phyloP scores from a whole-genome alignment of 2,113 vertebrate species.

The Sinosuthora webbiana region DNA sequence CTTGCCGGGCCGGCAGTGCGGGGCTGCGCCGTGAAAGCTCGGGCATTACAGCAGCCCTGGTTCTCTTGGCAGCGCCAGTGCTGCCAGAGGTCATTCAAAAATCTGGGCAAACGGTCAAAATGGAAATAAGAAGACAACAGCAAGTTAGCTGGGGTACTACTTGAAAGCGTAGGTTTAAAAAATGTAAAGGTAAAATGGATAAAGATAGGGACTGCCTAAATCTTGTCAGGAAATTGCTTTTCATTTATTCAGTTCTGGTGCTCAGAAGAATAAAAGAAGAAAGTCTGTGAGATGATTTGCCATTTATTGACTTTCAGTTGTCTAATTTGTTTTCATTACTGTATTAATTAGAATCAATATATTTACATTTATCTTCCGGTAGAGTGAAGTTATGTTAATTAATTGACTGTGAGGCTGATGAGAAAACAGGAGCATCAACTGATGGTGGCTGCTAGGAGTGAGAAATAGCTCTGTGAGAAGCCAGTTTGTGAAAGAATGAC shows the following conservation, averaged over 20 bases:
- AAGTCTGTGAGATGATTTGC: neutral
- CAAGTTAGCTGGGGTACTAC: neutral
- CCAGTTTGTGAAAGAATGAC: neutral
- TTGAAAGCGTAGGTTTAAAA: neutral
- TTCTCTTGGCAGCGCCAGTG: neutral
- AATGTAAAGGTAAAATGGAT: neutral
- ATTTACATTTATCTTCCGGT: conserved; percentile 22
- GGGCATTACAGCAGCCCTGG: fast-evolving
- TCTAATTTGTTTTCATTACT: conserved; percentile 47
- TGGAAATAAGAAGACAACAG: neutral
- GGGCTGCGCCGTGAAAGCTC: fast-evolving
- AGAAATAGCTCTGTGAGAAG: neutral
- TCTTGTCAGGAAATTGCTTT: neutral
- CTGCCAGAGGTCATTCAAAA: neutral
- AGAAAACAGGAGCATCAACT: neutral
- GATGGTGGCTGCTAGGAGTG: neutral
- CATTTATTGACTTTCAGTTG: neutral
- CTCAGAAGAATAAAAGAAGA: neutral
- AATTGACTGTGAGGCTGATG: conserved; percentile 37
- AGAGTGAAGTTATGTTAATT: neutral
- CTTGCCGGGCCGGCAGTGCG: fast-evolving
- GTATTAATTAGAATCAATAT: conserved; percentile 44
- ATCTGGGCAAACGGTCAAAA: neutral
- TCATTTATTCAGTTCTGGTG: neutral
- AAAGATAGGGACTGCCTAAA: neutral